Evolutionary conservation across 2,797 vertebrate species (phyloP).

Genomic region (Ptychobarbus kaznakovi): DNA sequence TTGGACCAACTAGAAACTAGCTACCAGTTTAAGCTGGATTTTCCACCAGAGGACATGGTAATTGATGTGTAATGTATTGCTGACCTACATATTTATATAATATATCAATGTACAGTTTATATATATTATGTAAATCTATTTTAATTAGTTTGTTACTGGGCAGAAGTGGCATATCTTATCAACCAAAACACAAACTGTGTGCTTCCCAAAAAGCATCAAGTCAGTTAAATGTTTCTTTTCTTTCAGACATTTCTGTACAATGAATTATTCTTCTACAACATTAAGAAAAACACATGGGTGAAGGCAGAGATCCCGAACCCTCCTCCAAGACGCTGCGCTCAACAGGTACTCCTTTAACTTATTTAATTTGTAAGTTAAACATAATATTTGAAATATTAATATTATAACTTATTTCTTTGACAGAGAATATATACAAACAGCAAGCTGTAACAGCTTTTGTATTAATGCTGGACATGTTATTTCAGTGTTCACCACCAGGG

Average conservation of each 20-base stretch:
- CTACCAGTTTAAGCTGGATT: neutral
- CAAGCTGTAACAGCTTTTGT: neutral
- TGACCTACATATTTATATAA: neutral
- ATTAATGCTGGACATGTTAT: neutral
- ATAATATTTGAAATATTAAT: neutral
- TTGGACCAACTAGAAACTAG: neutral
- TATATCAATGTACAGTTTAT: neutral
- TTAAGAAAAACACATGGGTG: slow-evolving; percentile 90
- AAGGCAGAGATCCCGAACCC: slow-evolving; percentile 89
- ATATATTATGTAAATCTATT: neutral
- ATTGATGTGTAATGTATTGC: neutral
- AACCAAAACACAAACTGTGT: neutral
- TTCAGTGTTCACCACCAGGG: slow-evolving; percentile 53
- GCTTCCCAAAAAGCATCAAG: neutral
- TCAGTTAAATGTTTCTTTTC: neutral
- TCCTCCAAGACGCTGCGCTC: slow-evolving; percentile 90
- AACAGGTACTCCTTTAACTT: slow-evolving; percentile 83
- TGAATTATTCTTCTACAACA: slow-evolving; percentile 90
- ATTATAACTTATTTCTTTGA: neutral
- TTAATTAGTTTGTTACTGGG: neutral
- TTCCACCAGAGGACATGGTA: neutral
- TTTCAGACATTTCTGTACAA: slow-evolving; percentile 91
- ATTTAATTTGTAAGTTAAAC: neutral
- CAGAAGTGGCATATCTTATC: neutral
- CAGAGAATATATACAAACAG: neutral